Base-by-base conservation (phyloP, 2,888 invertebrate genomes). In the Microctonus hyperodae region DNA sequence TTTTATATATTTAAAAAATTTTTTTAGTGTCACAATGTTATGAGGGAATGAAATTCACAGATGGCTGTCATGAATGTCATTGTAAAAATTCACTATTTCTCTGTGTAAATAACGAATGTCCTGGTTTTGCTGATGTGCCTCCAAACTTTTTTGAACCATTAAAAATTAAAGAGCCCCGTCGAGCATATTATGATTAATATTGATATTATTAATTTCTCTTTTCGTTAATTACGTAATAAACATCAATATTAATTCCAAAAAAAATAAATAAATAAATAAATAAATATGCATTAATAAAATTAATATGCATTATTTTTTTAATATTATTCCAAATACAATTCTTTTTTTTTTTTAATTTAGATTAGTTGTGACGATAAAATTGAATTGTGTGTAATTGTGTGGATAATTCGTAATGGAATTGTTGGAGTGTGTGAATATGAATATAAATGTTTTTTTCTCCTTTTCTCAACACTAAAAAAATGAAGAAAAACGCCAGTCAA, bases 131-230 rank as follows among this genome's bases (percentile, higher is more conserved):
- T 7, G 11, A 37, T 2, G 25, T 61, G 16, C 69, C 63, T n/a
- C 44, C 28, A 7, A 40, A 44, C 33, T 69, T 59, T 58, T 62
- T 57, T 60, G 9, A 31, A 31, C 44, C 44, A 7, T 1, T 5
- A 44, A 20, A 3, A 16, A 7, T 44, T 44, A 16, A 16, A 7
- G 0, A 1, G 1, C 16, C 44, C 9, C 44, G 16, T 16, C 16
- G 9, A n/a, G 0, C 16, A n/a, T n/a, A n/a, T n/a, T n/a, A n/a
- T n/a, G n/a, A n/a, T n/a, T n/a, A n/a, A n/a, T n/a, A n/a, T n/a
- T n/a, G n/a, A n/a, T n/a, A n/a, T n/a, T n/a, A n/a, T n/a, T n/a
- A n/a, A n/a, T n/a, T n/a, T n/a, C n/a, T n/a, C n/a, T 20, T 1
- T 44, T 20, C 16, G 5, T 1, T 20, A 4, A 7, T 7, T 2